Percentiles rank a stretch among this genome's conserved stretches.
phyloP scores from a whole-genome alignment of 1,140 invertebrate species.

The Maconellicoccus hirsutus region DNA sequence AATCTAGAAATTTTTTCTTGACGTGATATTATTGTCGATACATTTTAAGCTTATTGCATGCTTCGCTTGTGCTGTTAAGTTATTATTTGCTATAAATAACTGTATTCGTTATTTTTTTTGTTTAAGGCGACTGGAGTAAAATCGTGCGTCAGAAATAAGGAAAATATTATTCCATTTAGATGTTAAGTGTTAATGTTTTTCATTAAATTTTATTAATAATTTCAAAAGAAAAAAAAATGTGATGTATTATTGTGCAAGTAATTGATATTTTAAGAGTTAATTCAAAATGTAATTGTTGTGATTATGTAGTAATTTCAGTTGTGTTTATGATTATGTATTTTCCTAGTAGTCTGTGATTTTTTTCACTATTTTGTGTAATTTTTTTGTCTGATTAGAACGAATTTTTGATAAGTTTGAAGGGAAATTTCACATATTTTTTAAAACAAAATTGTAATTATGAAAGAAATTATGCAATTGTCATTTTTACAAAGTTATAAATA shows the following conservation, averaged over 20 bases:
- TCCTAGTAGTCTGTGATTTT: too few relatives aligned
- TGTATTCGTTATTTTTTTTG: background rate
- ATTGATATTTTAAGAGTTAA: too few relatives aligned
- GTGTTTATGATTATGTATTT: too few relatives aligned
- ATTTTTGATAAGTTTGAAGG: too few relatives aligned
- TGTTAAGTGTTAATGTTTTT: background rate
- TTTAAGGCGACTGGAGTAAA: background rate
- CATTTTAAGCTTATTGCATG: background rate
- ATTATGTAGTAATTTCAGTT: background rate
- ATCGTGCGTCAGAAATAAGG: constrained; percentile 8
- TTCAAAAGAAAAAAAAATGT: too few relatives aligned
- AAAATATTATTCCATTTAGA: background rate
- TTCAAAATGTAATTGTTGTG: background rate
- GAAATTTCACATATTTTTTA: background rate
- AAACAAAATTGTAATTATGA: background rate
- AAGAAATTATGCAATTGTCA: too few relatives aligned
- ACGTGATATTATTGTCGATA: background rate
- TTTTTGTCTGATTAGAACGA: background rate
- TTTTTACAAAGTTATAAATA: too few relatives aligned
- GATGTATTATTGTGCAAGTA: too few relatives aligned
- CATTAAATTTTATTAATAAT: background rate
- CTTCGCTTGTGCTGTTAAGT: background rate
- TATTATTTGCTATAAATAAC: background rate
- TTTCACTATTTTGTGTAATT: background rate
- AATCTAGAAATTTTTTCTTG: background rate